Percentiles rank a stretch among this genome's conserved stretches.
Evolutionary conservation across 2,113 vertebrate genomes (phyloP).

Genomic region (Megaceryle torquata): DNA sequence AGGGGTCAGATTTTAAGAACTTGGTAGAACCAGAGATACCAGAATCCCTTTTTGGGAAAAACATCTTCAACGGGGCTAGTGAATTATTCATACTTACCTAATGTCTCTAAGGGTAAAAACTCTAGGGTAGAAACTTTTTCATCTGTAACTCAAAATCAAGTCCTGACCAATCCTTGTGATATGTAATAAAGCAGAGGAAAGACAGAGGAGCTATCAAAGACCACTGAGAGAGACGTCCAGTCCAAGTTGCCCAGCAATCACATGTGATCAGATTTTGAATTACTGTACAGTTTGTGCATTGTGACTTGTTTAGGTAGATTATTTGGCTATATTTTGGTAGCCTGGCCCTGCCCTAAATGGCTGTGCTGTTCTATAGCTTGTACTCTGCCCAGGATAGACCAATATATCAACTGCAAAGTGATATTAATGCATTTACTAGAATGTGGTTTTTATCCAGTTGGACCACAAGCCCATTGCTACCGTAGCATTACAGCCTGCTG

Average conservation of each 20-base stretch:
- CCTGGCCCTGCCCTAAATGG: background rate
- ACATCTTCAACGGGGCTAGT: background rate
- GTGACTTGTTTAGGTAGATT: background rate
- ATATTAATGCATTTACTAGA: background rate
- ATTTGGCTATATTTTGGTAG: background rate
- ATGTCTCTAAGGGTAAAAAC: background rate
- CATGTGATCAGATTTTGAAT: background rate
- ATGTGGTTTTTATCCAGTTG: background rate
- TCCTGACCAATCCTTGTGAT: background rate
- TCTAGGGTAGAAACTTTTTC: background rate
- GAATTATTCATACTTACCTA: background rate
- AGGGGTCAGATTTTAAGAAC: background rate
- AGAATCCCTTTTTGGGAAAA: background rate
- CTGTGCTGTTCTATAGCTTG: background rate
- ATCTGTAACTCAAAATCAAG: background rate
- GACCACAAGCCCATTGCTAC: background rate
- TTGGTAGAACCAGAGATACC: background rate
- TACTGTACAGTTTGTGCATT: background rate
- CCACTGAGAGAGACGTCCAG: background rate
- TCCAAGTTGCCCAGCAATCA: background rate
- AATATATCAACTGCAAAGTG: background rate
- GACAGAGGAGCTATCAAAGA: background rate
- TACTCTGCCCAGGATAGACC: background rate
- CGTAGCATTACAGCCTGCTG: background rate
- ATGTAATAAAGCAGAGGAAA: background rate